phyloP scores from a whole-genome alignment of 53 echinoderm and acorn worm species.

The Patiria pectinifera region DNA sequence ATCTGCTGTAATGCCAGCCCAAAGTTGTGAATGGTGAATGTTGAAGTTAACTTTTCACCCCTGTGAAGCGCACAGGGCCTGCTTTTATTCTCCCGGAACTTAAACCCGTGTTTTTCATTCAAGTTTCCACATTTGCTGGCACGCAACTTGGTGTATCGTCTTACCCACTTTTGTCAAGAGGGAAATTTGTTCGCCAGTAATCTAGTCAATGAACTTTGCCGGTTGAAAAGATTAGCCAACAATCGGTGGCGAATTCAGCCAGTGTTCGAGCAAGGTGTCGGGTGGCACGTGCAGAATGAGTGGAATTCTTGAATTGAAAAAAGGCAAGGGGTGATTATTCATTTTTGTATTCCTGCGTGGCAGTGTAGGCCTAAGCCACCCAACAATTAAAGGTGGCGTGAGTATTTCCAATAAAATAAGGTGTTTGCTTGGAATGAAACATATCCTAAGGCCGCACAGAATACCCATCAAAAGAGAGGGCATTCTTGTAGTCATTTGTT shows the following conservation, averaged over 20 bases:
- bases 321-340: slow-evolving; percentile 4
- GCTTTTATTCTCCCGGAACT: too few species aligned
- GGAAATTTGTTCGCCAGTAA: background rate
- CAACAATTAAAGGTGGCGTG: background rate
- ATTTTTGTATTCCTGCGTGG: background rate
- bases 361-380: background rate
- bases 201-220: background rate
- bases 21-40: background rate
- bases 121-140: background rate
- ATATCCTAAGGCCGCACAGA: slow-evolving; percentile 11
- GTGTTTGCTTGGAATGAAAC: background rate
- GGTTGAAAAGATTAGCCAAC: background rate
- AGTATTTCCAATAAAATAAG: background rate
- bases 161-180: background rate
- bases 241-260: background rate
- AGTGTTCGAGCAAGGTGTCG: slow-evolving; percentile 11
- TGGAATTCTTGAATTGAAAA: slow-evolving; percentile 1
- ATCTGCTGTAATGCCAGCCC: background rate
- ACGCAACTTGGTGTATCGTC: background rate
- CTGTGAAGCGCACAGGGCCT: background rate
- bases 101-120: background rate
- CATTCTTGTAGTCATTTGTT: background rate
- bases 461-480: background rate
- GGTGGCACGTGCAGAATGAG: background rate
- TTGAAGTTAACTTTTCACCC: background rate